Evolutionary conservation across 2,113 vertebrate genomes (phyloP).

Genomic region (Caracal caracal): DNA sequence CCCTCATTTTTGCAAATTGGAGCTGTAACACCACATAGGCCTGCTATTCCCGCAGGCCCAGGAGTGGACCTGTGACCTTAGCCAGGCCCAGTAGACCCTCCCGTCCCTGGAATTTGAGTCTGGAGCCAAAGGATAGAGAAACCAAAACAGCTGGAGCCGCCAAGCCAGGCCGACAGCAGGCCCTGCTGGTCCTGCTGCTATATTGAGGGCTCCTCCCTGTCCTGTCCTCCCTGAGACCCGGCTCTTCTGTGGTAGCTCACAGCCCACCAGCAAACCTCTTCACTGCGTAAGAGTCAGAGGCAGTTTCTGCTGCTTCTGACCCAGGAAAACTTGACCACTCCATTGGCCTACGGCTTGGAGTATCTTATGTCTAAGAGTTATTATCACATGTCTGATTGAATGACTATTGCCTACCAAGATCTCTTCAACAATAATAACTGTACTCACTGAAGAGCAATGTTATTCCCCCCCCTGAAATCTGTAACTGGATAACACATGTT

Average conservation of each 20-base stretch:
- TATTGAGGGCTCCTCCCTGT: background rate
- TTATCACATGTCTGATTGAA: background rate
- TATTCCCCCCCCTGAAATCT: too few relatives aligned
- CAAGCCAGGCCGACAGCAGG: background rate
- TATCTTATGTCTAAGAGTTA: background rate
- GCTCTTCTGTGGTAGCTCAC: background rate
- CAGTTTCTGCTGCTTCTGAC: background rate
- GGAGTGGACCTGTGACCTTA: background rate
- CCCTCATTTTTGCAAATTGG: background rate
- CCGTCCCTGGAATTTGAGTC: background rate
- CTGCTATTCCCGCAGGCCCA: background rate
- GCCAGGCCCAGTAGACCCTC: background rate
- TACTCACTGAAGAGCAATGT: background rate
- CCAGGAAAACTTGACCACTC: background rate
- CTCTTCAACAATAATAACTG: background rate
- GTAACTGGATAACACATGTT: background rate
- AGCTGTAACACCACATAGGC: background rate
- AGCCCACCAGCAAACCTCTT: background rate
- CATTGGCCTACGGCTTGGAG: background rate
- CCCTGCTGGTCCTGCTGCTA: background rate
- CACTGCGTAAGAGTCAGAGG: background rate
- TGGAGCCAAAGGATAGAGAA: background rate
- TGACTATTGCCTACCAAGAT: background rate
- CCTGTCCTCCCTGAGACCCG: fast-evolving
- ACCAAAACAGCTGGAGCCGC: background rate